These are phyloP conservation scores for Nasonovia ribisnigri DNA, from an alignment of 2,888 invertebrate species.

Conservation along the genomic window DNA sequence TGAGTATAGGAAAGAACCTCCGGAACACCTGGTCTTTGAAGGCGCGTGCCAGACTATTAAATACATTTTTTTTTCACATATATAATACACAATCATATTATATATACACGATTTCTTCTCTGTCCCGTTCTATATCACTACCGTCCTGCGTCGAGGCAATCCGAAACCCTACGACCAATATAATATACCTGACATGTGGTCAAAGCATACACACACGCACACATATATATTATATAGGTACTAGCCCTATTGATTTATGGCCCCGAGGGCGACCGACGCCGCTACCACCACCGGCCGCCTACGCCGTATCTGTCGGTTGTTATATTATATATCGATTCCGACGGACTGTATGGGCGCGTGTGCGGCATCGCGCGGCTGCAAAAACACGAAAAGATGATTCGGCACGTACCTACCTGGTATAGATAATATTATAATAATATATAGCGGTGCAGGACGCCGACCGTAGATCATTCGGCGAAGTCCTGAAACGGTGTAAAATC, in stretches of 20 bases:
- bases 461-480: not conserved
- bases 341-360: not conserved
- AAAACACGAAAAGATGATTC: conserved; percentile 8
- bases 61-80: not conserved
- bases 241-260: conserved; percentile 45
- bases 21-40: conserved; percentile 61
- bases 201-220: not conserved
- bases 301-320: not conserved
- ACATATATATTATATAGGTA: not conserved
- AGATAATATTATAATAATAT: not conserved
- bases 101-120: not conserved
- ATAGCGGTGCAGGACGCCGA: not conserved
- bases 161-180: conserved; percentile 14
- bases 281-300: not conserved
- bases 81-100: not conserved
- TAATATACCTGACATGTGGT: conserved; percentile 50
- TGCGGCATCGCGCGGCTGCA: not conserved
- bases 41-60: conserved; percentile 63
- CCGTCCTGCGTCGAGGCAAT: not conserved
- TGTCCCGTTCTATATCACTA: not conserved
- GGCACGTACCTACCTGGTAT: not conserved
- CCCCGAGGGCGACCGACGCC: not conserved
- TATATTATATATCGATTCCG: conserved; percentile 19
- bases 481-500: not conserved
- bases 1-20: conserved; percentile 1